Base-by-base conservation (phyloP, 2,888 invertebrate species). In the Euplexia lucipara region DNA sequence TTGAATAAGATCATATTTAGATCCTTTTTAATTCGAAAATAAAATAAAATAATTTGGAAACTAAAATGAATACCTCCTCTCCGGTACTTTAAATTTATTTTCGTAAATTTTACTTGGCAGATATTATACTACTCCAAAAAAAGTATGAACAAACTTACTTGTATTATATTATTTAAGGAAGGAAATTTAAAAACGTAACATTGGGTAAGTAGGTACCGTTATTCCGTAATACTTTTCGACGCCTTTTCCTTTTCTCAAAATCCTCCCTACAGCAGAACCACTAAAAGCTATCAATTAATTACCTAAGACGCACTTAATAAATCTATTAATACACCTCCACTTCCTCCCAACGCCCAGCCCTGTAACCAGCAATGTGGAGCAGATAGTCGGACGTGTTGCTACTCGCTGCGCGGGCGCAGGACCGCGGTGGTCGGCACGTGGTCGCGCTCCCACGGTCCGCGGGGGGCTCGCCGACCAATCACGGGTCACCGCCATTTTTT, bases 401-500 rank as follows among this genome's bases (percentile, higher is more conserved):
- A 82, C 81, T 56, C 64, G 77, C 58, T 69, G 83, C 72, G 78
- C 60, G 58, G 83, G 82, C 73, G 80, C 83, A 65, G 83, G 81
- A 61, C 79, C 83, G 88, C 85, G 90, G 90, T 86, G 91, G 91
- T 88, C 89, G 71, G 69, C 87, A 86, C 85, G 86, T 85, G 83
- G 81, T 84, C 84, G 79, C 65, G 81, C 88, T 92, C 92, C 90
- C 92, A 92, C 92, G 92, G 86, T 82, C 90, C 82, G 84, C 85
- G 90, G 92, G 92, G 89, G 86, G 79, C 78, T 59, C 72, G 61
- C 58, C 83, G 62, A 62, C 71, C 71, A 68, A 76, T 72, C 77
- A 77, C 77, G 45, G 63, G 59, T 47, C 20, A 62, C 68, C 65
- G 80, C 82, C 67, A 81, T 80, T 80, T 81, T 80, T 80, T 79